Evolutionary conservation across 2,113 vertebrate species (phyloP).

Genomic region (Cyprichromis sp.): DNA sequence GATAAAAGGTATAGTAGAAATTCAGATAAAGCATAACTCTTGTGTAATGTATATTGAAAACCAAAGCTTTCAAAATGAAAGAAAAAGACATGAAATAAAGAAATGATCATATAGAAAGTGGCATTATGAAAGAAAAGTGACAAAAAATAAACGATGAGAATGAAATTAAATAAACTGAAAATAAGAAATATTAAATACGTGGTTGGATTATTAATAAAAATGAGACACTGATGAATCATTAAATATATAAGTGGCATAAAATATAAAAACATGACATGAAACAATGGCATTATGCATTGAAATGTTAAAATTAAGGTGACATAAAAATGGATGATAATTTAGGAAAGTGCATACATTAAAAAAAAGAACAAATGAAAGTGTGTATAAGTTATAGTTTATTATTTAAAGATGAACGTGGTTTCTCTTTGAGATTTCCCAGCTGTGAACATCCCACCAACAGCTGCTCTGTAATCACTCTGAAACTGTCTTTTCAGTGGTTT

Average conservation of each 20-base stretch:
- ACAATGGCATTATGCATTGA: rapidly evolving
- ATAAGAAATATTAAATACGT: not conserved
- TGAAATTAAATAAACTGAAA: not conserved
- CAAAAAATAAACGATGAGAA: not conserved
- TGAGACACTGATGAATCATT: not conserved
- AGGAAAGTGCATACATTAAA: not conserved
- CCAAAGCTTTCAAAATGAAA: not conserved
- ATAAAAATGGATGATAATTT: not conserved
- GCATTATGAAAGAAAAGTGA: not conserved
- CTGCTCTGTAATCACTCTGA: not conserved
- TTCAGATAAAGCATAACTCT: not conserved
- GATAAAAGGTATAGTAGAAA: not conserved
- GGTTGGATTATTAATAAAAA: not conserved
- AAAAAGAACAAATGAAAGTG: not conserved
- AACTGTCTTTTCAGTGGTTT: not conserved
- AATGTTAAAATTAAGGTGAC: not conserved
- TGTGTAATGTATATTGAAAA: not conserved
- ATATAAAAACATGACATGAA: not conserved
- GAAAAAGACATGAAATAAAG: not conserved
- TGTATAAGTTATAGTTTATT: not conserved
- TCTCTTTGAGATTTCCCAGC: not conserved
- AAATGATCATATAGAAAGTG: not conserved
- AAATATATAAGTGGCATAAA: not conserved
- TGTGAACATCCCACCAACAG: not conserved
- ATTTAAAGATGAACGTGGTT: not conserved